Evolutionary conservation across 2,113 vertebrate species (phyloP), one percentile per base, ranked within the genome.

Genomic region (Lucifuga dentata): DNA sequence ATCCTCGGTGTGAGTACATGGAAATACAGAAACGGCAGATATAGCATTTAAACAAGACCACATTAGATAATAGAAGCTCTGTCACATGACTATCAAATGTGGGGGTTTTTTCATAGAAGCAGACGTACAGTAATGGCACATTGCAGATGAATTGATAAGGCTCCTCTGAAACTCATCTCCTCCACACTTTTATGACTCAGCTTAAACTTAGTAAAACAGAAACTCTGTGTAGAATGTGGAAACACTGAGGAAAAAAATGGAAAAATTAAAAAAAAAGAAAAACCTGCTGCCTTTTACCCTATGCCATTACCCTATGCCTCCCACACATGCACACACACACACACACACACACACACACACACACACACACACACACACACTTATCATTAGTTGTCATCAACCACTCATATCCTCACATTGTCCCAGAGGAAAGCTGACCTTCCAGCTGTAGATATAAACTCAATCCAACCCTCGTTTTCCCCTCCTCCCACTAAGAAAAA

Each of bases 391-490:
- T 86, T 86, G 84, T 89, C 88, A 93, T 92, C 90, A 86, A 89
- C 85, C 84, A 85, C 73, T 92, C 92, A 91, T 86, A 93, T 93
- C 91, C 90, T 93, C 80, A 73, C 88, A 93, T 92, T 93, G 90
- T 92, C 88, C 89, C 88, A 64, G 76, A 89, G 91, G 89, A 87
- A 91, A 72, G 83, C 84, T 68, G 86, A 89, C 81, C 81, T 88
- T 78, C 78, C 84, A 88, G 89, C 79, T 89, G 73, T 45, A 86
- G 69, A 80, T 78, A 57, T 80, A 76, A 79, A 86, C 80, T 75
- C 49, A 0, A 46, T 63, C 57, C 64, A 81, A 39, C 78, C 63
- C 71, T 60, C 11, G 1, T 23, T 57, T 59, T 45, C 13, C 58
- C 66, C 81, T 17, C 69, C 67, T 58, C 57, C 61, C 43, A 46